phyloP scores from a whole-genome alignment of 2,797 vertebrate species.

The Adelosebastes latens region DNA sequence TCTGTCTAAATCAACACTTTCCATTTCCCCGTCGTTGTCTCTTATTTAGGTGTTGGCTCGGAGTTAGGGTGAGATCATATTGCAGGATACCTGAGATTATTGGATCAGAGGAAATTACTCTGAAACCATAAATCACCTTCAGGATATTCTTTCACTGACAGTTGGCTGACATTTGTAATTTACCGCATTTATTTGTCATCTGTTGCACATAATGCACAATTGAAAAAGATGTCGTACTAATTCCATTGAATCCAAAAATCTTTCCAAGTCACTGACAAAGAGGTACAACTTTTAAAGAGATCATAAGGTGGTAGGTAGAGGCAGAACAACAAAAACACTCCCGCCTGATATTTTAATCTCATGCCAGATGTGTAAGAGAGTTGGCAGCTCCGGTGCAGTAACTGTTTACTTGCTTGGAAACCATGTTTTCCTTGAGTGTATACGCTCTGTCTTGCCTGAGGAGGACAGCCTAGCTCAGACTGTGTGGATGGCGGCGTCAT shows the following conservation, averaged over 20 bases:
- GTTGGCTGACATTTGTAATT: not conserved
- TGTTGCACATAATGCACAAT: not conserved
- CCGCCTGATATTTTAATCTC: slow-evolving; percentile 10
- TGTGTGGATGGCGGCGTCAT: slow-evolving; percentile 6
- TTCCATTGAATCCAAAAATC: not conserved
- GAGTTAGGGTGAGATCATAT: slow-evolving; percentile 11
- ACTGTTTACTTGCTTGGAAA: slow-evolving; percentile 73
- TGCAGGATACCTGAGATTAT: slow-evolving; percentile 25
- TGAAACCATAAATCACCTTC: slow-evolving; percentile 23
- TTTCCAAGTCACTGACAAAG: not conserved
- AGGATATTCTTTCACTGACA: not conserved
- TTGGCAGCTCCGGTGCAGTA: slow-evolving; percentile 33
- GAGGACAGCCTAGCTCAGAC: slow-evolving; percentile 15
- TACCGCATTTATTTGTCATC: not conserved
- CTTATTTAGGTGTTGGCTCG: slow-evolving; percentile 9
- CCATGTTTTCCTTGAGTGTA: slow-evolving; percentile 60
- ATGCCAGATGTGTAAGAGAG: slow-evolving; percentile 39
- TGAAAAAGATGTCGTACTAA: not conserved
- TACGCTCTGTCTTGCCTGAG: slow-evolving; percentile 60
- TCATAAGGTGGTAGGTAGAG: not conserved
- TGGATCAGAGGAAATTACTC: slow-evolving; percentile 21
- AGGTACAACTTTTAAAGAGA: not conserved
- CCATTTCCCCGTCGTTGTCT: not conserved
- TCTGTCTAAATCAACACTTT: slow-evolving; percentile 24
- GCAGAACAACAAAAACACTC: slow-evolving; percentile 24